Conservation (phyloP, 2,888 invertebrate genomes). For the Seladonia tumulorum region DNA sequence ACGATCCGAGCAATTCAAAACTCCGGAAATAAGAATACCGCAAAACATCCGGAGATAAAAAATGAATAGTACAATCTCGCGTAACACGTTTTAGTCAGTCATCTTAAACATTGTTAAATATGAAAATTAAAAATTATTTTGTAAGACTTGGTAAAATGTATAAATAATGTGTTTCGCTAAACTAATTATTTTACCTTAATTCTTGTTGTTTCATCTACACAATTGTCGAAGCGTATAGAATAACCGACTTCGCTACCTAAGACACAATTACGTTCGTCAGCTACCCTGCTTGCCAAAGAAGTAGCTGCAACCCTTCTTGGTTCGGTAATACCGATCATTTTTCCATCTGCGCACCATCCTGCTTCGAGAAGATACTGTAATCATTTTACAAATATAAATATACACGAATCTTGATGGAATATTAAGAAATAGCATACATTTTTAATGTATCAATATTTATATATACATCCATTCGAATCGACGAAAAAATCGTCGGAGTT, state of each 20-base stretch:
- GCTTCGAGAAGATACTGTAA: conserved; percentile 94
- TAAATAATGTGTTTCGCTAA: neutral
- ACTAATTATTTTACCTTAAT: conserved; percentile 88
- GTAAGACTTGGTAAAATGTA: neutral
- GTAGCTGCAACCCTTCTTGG: conserved; percentile 96
- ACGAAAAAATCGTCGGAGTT: neutral
- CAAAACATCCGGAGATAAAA: neutral
- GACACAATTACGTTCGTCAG: conserved; percentile 89
- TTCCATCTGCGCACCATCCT: conserved; percentile 92
- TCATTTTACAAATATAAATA: conserved; percentile 48
- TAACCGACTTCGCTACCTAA: conserved; percentile 92
- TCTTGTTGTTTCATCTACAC: conserved; percentile 87
- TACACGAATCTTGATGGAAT: neutral
- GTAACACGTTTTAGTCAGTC: neutral
- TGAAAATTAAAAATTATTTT: neutral
- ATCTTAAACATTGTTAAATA: neutral
- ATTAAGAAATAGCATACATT: neutral
- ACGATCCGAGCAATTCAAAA: neutral
- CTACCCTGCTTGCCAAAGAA: conserved; percentile 94
- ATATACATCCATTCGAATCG: neutral
- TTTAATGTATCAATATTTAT: neutral
- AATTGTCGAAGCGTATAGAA: conserved; percentile 92
- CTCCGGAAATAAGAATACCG: neutral
- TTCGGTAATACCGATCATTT: conserved; percentile 94
- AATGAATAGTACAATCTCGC: neutral